Percentiles rank a stretch among this genome's conserved stretches.
Evolutionary conservation across 2,113 vertebrate genomes (phyloP).

Genomic region (Callorhinus ursinus): DNA sequence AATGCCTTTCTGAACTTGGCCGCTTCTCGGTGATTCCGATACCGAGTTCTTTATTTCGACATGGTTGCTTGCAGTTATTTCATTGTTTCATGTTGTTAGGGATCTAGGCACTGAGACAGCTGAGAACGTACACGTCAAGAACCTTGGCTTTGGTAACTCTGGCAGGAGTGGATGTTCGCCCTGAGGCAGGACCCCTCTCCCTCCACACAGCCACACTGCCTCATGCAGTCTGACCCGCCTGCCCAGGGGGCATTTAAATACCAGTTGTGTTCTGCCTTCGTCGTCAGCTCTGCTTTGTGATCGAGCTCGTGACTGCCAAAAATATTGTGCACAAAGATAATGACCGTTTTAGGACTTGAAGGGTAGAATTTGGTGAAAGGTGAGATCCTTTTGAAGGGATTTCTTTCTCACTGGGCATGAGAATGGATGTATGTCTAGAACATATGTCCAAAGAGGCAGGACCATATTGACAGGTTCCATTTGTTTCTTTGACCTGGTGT

Average conservation of each 20-base stretch:
- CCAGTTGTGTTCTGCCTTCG: not conserved
- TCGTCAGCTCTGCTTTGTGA: not conserved
- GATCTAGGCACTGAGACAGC: not conserved
- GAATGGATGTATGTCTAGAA: slow-evolving; percentile 36
- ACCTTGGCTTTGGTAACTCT: not conserved
- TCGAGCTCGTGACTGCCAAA: slow-evolving; percentile 46
- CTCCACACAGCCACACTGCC: slow-evolving; percentile 68
- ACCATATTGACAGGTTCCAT: not conserved
- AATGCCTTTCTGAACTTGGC: not conserved
- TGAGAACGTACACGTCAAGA: not conserved
- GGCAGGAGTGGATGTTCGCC: not conserved
- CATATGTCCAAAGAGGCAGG: not conserved
- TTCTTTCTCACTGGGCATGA: slow-evolving; percentile 17
- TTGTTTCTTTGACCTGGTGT: slow-evolving; percentile 41
- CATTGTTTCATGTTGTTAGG: slow-evolving; percentile 19
- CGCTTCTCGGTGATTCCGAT: not conserved
- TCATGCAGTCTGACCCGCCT: slow-evolving; percentile 51
- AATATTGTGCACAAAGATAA: not conserved
- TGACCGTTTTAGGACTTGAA: slow-evolving; percentile 10
- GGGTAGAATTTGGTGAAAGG: slow-evolving; percentile 42
- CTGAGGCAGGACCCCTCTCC: not conserved
- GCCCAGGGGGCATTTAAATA: not conserved
- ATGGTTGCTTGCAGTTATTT: slow-evolving; percentile 9
- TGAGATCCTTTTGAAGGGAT: not conserved
- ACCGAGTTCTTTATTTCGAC: not conserved